Evolutionary conservation across 2,113 vertebrate genomes (phyloP).

Genomic region (Puffinus mauretanicus): DNA sequence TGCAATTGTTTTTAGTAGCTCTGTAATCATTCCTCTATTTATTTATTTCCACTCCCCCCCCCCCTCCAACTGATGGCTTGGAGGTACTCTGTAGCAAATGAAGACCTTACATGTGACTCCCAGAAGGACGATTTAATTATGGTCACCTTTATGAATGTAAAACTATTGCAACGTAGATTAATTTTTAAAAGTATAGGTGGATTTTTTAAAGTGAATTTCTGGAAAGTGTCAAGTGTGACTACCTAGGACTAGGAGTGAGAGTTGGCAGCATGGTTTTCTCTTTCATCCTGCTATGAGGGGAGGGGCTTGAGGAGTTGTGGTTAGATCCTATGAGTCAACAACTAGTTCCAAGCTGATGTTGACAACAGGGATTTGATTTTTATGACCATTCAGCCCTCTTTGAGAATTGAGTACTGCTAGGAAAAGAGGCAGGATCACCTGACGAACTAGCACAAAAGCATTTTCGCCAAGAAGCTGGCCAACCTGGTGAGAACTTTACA

Average conservation of each 20-base stretch:
- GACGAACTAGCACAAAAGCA: accelerated
- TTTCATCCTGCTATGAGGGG: background rate
- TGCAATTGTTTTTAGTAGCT: background rate
- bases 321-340: background rate
- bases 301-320: background rate
- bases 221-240: background rate
- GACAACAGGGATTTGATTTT: background rate
- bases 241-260: background rate
- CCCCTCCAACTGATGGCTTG: background rate
- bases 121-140: background rate
- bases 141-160: accelerated
- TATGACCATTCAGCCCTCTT: background rate
- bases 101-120: background rate
- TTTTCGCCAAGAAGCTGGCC: background rate
- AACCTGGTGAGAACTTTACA: background rate
- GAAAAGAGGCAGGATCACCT: background rate
- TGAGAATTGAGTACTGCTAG: background rate
- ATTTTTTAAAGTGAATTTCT: background rate
- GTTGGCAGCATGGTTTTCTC: background rate
- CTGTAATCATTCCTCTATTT: background rate
- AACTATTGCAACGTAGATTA: background rate
- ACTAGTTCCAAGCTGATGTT: background rate
- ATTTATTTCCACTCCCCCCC: accelerated
- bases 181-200: background rate
- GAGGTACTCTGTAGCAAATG: background rate